Evolutionary conservation across 2,113 vertebrate genomes (phyloP), one percentile per base, ranked within the genome.

Genomic region (Notothenia coriiceps): DNA sequence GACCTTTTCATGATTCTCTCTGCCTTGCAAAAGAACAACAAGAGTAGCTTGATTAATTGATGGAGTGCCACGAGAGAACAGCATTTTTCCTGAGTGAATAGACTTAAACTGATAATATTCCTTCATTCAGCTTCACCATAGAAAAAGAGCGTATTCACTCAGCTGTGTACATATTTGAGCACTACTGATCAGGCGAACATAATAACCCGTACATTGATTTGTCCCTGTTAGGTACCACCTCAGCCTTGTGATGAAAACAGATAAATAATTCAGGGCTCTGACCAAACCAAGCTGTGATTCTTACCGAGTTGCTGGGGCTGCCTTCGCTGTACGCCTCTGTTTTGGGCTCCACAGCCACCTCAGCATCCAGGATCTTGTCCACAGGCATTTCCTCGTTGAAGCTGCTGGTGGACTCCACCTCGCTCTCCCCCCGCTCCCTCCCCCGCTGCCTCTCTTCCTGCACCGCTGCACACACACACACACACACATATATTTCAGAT

Each of bases 361-460:
- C 98, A 0, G 98, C 98, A 46, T 97, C 98, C 85, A 99, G 95
- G 92, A 99, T 98, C 92, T 97, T 97, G 88, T 98, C 97, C 93
- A 99, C 98, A 0, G 98, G 97, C 98, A 99, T 99, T 46, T 98
- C 97, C 74, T 98, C 98, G 0, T 95, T 97, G 86, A 95, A 95
- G 0, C 79, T 88, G 70, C 92, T 94, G 0, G 94, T 95, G 2
- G 96, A 94, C 68, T 99, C 97, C 0, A 95, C 95, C 76, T 98
- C 97, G 0, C 87, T 96, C 81, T 99, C 98, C 0, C 96, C 95
- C 52, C 96, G 94, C 86, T 99, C 97, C 77, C 96, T 96, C 88
- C 97, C 97, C 68, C 98, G 95, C 94, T 99, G 98, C 71, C 98
- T 94, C 89, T 99, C 98, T 63, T 99, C 97, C 83, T 99, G 98